Conservation (phyloP, 2,113 vertebrate species). For the Bambusicola thoracicus region DNA sequence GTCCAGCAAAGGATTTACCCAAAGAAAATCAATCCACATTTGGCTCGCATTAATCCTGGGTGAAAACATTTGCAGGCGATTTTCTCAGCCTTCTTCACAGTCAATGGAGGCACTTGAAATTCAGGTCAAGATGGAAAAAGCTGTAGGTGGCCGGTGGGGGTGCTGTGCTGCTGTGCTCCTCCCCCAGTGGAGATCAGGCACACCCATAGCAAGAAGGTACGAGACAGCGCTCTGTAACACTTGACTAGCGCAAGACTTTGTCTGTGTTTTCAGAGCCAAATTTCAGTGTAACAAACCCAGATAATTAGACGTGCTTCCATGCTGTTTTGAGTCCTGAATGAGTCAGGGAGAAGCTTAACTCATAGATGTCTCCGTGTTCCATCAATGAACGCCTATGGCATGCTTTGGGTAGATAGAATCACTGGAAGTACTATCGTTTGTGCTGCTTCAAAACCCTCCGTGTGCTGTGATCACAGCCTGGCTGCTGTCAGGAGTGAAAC, state of each 20-base stretch:
- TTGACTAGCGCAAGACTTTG: neutral
- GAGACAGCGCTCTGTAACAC: neutral
- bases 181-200: neutral
- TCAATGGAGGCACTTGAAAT: neutral
- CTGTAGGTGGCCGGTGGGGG: fast-evolving
- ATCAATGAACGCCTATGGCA: neutral
- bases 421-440: neutral
- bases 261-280: neutral
- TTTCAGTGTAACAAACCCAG: neutral
- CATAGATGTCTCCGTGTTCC: neutral
- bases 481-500: neutral
- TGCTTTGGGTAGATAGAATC: neutral
- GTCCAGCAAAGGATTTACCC: neutral
- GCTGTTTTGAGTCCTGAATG: neutral
- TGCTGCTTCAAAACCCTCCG: neutral
- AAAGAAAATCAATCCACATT: neutral
- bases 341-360: fast-evolving
- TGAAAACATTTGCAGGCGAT: neutral
- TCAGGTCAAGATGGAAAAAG: neutral
- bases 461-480: neutral
- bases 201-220: neutral
- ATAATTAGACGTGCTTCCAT: neutral
- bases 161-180: neutral
- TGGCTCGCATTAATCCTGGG: neutral
- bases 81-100: neutral